Percentiles rank a stretch among this genome's conserved stretches.
Conservation (phyloP, 2,113 vertebrate species). For the Antechinus flavipes region DNA sequence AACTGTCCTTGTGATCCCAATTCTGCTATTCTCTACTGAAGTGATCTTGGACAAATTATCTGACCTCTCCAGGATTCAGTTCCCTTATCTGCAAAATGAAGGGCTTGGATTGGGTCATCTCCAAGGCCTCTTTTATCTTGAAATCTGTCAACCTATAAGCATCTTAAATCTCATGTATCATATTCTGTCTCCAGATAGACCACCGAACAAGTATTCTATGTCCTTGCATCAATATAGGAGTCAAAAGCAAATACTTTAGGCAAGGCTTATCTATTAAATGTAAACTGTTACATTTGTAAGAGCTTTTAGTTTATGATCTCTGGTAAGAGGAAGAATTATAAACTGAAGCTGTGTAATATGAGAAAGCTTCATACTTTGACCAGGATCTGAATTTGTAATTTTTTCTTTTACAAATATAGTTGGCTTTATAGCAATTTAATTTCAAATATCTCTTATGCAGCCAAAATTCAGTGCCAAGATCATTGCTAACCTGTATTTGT, state of each 20-base stretch:
- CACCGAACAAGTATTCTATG: not conserved
- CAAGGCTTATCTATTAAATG: slow-evolving; percentile 9
- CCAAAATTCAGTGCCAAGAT: not conserved
- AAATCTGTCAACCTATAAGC: not conserved
- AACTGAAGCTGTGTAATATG: not conserved
- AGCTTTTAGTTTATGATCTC: slow-evolving; percentile 13
- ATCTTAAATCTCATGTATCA: not conserved
- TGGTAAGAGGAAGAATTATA: slow-evolving; percentile 7
- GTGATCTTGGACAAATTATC: not conserved
- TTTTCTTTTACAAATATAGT: not conserved
- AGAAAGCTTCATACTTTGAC: slow-evolving; percentile 22
- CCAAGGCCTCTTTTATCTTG: not conserved
- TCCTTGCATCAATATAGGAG: not conserved
- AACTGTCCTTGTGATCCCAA: not conserved
- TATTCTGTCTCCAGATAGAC: not conserved
- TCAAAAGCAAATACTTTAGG: not conserved
- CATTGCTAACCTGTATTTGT: not conserved
- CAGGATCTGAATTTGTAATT: not conserved
- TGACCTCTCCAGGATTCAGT: not conserved
- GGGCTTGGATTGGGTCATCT: not conserved
- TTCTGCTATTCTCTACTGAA: not conserved
- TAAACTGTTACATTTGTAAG: not conserved
- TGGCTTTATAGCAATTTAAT: not conserved
- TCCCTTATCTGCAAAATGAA: not conserved
- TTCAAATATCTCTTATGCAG: not conserved